Evolutionary conservation across 2,797 vertebrate species (phyloP), one percentile per base, ranked within the genome.

Genomic region (Protosalanx chinensis): DNA sequence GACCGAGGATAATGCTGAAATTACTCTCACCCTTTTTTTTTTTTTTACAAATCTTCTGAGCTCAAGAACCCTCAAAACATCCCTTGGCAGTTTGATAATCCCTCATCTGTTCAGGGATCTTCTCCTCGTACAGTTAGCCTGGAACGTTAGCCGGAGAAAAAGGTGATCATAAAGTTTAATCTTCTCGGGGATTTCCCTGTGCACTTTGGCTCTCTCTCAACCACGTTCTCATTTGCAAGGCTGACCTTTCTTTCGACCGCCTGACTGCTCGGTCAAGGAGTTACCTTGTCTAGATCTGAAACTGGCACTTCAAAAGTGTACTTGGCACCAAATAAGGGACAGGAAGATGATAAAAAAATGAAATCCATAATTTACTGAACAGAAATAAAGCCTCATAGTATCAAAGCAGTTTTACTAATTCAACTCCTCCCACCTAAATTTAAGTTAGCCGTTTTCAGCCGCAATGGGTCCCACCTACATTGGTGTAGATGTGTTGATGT

Each of bases 141-240:
- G 66, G 73, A 80, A 82, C 69, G 37, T 61, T 67, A 71, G 58
- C 49, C 46, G 76, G 73, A 75, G 80, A 81, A 84, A 46, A 87
- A 86, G 81, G 82, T 85, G 81, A 87, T 87, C 77, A 69, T 49
- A 37, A 65, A 71, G 68, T 80, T 85, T 78, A 74, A 84, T 87
- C 81, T 72, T 82, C 58, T 27, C 4, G 7, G 41, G 70, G 76
- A 87, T 84, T 85, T 87, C 71, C 72, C 79, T 49, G 3, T 16
- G 60, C 74, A 70, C 79, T 20, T 35, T 10, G 1, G 67, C 51
- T 16, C 62, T 72, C 79, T 79, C 76, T 78, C 79, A 61, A 29
- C 68, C 70, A 64, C 49, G 49, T 57, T 73, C 70, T 62, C 74
- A 85, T 75, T 84, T 74, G 82, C 80, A 37, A 49, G 73, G 49